A percentile compares a stretch with the other conserved stretches of the same genome.
Evolutionary conservation across 2,113 vertebrate genomes (phyloP).

Genomic region (Chunga burmeisteri): DNA sequence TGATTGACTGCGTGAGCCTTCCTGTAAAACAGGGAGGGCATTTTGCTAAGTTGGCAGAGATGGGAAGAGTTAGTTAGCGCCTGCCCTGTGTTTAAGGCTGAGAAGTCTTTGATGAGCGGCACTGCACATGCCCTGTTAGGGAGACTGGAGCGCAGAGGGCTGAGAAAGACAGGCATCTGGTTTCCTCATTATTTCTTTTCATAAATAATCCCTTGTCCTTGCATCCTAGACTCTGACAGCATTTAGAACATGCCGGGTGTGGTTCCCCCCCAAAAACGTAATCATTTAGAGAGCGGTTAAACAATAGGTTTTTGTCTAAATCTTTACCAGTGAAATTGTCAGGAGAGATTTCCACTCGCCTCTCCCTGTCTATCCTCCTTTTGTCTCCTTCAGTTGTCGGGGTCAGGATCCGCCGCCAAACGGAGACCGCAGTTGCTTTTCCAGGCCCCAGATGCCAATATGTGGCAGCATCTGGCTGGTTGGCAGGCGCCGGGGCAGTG

Average conservation of each 20-base stretch:
- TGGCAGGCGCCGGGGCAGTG: slow-evolving; percentile 71
- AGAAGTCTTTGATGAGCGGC: neutral
- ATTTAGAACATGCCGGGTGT: neutral
- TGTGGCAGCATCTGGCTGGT: slow-evolving; percentile 82
- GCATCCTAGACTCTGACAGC: slow-evolving; percentile 41
- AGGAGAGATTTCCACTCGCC: slow-evolving; percentile 50
- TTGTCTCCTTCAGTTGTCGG: slow-evolving; percentile 73
- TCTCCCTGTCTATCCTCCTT: slow-evolving; percentile 59
- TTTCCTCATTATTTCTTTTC: slow-evolving; percentile 46
- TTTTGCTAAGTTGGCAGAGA: neutral
- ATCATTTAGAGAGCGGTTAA: slow-evolving; percentile 2
- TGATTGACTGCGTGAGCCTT: neutral
- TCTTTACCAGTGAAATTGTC: slow-evolving; percentile 58
- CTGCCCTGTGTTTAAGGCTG: neutral
- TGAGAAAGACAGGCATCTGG: slow-evolving; percentile 46
- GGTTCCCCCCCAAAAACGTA: neutral
- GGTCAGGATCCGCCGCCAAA: slow-evolving; percentile 77
- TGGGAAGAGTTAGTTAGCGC: neutral
- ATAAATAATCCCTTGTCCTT: slow-evolving; percentile 53
- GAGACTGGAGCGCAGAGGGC: neutral
- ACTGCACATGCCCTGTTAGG: neutral
- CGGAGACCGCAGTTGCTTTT: slow-evolving; percentile 71
- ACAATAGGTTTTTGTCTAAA: slow-evolving; percentile 63
- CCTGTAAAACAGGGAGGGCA: neutral
- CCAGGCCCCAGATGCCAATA: slow-evolving; percentile 82